Base-by-base conservation (phyloP, 2,888 invertebrate genomes). In the Apeira syringaria region DNA sequence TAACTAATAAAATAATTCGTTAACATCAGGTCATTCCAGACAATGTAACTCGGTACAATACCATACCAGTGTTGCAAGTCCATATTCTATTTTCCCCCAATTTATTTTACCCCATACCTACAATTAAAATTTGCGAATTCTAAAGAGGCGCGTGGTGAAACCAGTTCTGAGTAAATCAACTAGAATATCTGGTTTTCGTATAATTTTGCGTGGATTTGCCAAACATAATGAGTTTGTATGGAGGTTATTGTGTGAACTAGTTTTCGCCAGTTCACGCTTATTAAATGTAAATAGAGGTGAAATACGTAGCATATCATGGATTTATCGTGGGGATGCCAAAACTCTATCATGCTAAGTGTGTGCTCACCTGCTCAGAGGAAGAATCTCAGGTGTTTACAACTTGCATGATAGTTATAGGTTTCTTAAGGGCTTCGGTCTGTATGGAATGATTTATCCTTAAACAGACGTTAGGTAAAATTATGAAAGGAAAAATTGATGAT, bases 1-100 rank as follows among this genome's bases (percentile, higher is more conserved):
- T 75, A 74, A 63, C 69, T 78, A 76, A 86, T 86, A 83, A 78
- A 80, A 77, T 79, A 78, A 80, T 83, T 76, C 79, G 76, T 67
- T 74, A 80, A 82, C 81, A 76, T 53, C 62, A 72, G 83, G 84
- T 84, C 85, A 84, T 76, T 82, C 74, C 80, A 64, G 64, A 80
- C 84, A 83, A 85, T 83, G 61, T 71, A 56, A 42, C 58, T 47
- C 39, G 55, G 59, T 61, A 70, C 66, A 68, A 67, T 56, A 59
- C 59, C 63, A 60, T 48, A 61, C 70, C 65, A 68, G 69, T 69
- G 72, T 69, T 73, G 70, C 72, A 63, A 67, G 62, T 45, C 35
- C 39, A 40, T 40, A 28, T 40, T 39, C 15, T 7, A 22, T 34
- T 48, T 46, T 44, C 49, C 46, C 45, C 50, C 33, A 41, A 45